A percentile compares a stretch with the other conserved stretches of the same genome.
phyloP scores from a whole-genome alignment of 2,797 vertebrate genomes.

The Catostomus latipinnis region DNA sequence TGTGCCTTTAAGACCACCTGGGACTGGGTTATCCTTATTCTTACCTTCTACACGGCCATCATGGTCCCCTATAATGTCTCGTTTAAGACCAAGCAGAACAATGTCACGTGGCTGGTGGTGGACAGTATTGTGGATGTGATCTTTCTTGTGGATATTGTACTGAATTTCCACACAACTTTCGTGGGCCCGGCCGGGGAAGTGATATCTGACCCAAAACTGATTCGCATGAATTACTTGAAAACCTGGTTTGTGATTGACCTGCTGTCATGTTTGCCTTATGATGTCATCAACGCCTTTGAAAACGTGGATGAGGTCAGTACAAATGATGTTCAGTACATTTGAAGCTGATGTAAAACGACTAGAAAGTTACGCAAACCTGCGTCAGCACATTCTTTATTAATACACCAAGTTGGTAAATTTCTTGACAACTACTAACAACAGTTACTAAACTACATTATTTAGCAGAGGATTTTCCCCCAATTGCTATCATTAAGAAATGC shows the following conservation, averaged over 20 bases:
- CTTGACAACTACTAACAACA: no score
- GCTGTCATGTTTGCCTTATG: constrained; percentile 96
- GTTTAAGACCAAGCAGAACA: constrained; percentile 99
- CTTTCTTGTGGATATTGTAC: constrained; percentile 97
- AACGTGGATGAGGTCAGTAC: constrained; percentile 97
- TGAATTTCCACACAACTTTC: constrained; percentile 98
- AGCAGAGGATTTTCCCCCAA: no score
- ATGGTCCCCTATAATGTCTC: constrained; percentile 99
- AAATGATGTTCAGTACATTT: neutral
- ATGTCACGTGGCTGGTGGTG: constrained; percentile 96
- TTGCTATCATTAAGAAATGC: no score
- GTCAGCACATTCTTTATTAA: neutral
- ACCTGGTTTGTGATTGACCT: constrained; percentile 99
- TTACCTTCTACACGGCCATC: constrained; percentile 99
- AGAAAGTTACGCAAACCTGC: no score
- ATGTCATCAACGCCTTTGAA: constrained; percentile 99
- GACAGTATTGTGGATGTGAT: constrained; percentile 99
- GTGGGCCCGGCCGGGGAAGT: constrained; percentile 98
- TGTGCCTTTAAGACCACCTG: constrained; percentile 99
- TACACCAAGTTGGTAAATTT: neutral
- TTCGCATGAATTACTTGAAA: constrained; percentile 99
- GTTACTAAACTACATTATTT: no score
- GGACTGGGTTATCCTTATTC: constrained; percentile 99
- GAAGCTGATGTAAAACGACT: no score
- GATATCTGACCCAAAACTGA: constrained; percentile 98